These are phyloP conservation scores for Nettapus auritus DNA, from an alignment of 2,113 vertebrate species.

Conservation along the genomic window DNA sequence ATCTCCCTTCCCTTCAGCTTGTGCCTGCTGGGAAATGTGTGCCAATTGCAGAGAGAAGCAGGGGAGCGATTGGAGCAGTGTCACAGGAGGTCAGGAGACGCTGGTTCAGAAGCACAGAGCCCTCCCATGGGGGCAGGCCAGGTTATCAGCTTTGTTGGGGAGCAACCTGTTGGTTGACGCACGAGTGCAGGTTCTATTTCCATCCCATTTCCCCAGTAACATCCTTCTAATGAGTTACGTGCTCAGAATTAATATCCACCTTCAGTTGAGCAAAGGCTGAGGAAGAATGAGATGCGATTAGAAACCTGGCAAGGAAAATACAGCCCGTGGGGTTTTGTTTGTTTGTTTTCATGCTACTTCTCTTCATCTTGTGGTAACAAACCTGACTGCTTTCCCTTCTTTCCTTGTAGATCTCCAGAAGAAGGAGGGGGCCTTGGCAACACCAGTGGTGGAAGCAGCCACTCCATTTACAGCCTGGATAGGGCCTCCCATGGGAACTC, in stretches of 20 bases:
- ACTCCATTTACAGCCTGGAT: slow-evolving; percentile 84
- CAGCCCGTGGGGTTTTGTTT: rapidly evolving
- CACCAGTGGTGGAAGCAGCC: slow-evolving; percentile 61
- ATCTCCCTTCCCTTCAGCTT: background rate
- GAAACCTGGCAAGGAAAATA: background rate
- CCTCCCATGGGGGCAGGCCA: background rate
- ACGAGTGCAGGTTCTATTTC: background rate
- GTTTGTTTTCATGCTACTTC: background rate
- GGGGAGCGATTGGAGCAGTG: background rate
- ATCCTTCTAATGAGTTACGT: background rate
- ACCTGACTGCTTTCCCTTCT: background rate
- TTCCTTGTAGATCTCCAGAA: slow-evolving; percentile 78
- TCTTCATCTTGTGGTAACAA: background rate
- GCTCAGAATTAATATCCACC: background rate
- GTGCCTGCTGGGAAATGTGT: background rate
- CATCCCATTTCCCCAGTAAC: background rate
- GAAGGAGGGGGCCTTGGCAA: slow-evolving; percentile 76
- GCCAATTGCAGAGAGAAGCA: background rate
- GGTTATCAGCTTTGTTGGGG: background rate
- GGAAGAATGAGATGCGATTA: background rate
- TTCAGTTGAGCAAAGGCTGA: background rate
- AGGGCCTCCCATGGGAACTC: slow-evolving; percentile 67
- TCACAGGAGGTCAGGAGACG: background rate
- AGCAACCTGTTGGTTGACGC: background rate
- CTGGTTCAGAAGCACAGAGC: background rate